Base-by-base conservation (phyloP, 2,113 vertebrate species). In the Dasyprocta punctata region DNA sequence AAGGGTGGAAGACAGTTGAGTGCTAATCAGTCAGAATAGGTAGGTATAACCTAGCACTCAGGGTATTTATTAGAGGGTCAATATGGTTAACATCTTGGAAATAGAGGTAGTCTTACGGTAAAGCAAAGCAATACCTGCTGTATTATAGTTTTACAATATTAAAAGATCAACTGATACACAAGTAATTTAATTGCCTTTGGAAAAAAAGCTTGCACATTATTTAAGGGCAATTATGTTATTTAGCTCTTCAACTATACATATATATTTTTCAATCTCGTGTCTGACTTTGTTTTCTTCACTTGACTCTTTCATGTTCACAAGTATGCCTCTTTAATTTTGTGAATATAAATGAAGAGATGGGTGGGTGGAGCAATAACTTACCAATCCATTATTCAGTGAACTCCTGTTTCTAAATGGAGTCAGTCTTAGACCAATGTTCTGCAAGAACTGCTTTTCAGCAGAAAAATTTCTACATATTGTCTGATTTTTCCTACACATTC, bases 401-500 rank as follows among this genome's bases (percentile, higher is more conserved):
- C 26, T 47, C 61, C 41, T 16, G 13, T 56, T 89, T 47, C 14
- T 28, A 60, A 14, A 0, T 81, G 24, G 11, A 81, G 41, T 61
- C 3, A 41, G 49, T 36, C 28, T 36, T 5, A 95, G 2, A 19
- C 7, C 41, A 33, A 38, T 36, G 28, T 65, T 89, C n/a, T 73
- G 8, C 30, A 3, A 3, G 30, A 19, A 33, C 30, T 10, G 4
- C 7, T 75, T n/a, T 52, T 83, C 41, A 83, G 16, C 83, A 49
- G 22, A 67, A 82, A 19, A 24, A 12, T 1, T 80, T 69, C 36
- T 47, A 20, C 4, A 26, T 52, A 26, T 38, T 82, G 49, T 24
- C n/a, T 75, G 30, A 3, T 26, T 47, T 83, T 1, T 3, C 22
- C 4, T 33, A 24, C 0, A 0, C 19, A 8, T 44, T 28, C 6